A percentile compares a stretch with the other conserved stretches of the same genome.
Evolutionary conservation across 2,797 vertebrate species (phyloP).

Genomic region (Antrozous pallidus): DNA sequence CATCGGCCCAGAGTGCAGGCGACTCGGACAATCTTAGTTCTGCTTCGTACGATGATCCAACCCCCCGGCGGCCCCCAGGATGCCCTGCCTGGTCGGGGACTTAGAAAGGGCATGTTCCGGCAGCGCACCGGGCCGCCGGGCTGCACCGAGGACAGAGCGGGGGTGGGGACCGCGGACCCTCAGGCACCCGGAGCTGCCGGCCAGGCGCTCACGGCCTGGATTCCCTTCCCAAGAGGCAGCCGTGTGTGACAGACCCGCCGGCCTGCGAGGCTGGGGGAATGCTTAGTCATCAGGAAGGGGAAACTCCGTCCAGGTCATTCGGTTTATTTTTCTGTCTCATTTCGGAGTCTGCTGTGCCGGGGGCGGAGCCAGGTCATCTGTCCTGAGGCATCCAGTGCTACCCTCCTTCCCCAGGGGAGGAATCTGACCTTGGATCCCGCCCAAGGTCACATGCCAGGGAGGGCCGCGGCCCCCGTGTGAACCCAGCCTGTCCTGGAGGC

Average conservation of each 20-base stretch:
- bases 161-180: conserved; percentile 14
- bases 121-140: background rate
- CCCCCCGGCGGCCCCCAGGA: background rate
- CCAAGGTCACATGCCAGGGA: background rate
- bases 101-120: conserved; percentile 39
- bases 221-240: background rate
- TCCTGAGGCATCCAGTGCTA: accelerated
- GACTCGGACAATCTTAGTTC: background rate
- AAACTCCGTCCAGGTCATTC: background rate
- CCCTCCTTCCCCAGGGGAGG: background rate
- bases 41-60: background rate
- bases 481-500: background rate
- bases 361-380: accelerated
- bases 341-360: background rate
- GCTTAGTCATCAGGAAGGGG: background rate
- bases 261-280: background rate
- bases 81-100: background rate
- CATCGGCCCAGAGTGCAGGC: background rate
- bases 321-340: background rate
- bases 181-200: conserved; percentile 63
- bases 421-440: background rate
- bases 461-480: background rate
- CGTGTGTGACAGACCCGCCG: background rate
- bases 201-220: conserved; percentile 32
- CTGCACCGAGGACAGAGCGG: background rate